Percentiles rank a stretch among this genome's conserved stretches.
phyloP scores from a whole-genome alignment of 92 coral and sea anemone species.

The Zoanthus solanderi region DNA sequence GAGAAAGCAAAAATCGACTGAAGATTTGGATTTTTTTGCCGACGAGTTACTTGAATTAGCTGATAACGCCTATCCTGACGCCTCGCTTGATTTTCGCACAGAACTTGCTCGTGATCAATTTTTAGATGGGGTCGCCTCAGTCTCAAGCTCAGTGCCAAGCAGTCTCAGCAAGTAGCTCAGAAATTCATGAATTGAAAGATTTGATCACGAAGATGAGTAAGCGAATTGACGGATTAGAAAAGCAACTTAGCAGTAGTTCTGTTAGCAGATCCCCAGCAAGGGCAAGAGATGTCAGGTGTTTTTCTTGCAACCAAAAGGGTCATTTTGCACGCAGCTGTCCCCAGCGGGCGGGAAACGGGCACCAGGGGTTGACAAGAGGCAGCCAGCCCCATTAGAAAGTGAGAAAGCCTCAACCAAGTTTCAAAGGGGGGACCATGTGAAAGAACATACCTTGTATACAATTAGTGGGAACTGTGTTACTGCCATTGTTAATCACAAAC shows the following conservation, averaged over 20 bases:
- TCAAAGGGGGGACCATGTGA: slow-evolving; percentile 15
- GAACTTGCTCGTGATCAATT: slow-evolving; percentile 24
- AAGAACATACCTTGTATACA: slow-evolving; percentile 20
- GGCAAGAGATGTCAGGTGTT: neutral
- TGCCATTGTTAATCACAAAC: slow-evolving; percentile 40
- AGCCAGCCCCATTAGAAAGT: slow-evolving; percentile 48
- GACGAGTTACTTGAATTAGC: neutral
- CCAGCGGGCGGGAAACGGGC: slow-evolving; percentile 3
- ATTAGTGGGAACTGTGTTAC: slow-evolving; percentile 48
- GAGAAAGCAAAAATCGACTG: slow-evolving; percentile 10
- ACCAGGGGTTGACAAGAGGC: slow-evolving; percentile 57
- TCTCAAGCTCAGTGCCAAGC: neutral
- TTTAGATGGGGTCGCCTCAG: neutral
- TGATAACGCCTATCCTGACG: slow-evolving; percentile 28
- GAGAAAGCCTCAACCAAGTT: slow-evolving; percentile 42
- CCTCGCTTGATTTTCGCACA: slow-evolving; percentile 5
- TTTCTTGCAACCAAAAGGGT: slow-evolving; percentile 4
- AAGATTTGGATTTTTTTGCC: slow-evolving; percentile 10
- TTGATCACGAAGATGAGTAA: neutral
- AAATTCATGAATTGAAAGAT: slow-evolving; percentile 11
- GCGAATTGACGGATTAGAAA: neutral
- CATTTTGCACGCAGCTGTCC: slow-evolving; percentile 10
- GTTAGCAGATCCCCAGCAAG: neutral
- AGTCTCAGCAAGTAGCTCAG: neutral
- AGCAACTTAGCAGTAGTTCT: neutral